Percentiles rank a stretch among this genome's conserved stretches.
These are phyloP conservation scores for Anolis sagrei DNA, from an alignment of 2,113 vertebrate genomes.

Conservation along the genomic window DNA sequence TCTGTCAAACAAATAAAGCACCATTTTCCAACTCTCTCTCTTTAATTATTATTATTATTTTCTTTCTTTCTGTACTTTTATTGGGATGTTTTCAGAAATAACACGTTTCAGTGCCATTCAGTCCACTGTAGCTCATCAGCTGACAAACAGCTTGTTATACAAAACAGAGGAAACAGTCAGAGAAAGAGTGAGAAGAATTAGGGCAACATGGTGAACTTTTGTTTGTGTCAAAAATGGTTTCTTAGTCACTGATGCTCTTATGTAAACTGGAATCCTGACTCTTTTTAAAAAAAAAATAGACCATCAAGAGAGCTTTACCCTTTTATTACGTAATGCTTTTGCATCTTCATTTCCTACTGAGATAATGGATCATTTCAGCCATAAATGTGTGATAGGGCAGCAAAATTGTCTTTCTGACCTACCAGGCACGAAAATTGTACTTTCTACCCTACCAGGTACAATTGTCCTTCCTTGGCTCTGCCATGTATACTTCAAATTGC, in stretches of 20 bases:
- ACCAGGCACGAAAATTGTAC: neutral
- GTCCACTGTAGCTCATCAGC: neutral
- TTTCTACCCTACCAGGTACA: neutral
- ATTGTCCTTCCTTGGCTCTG: neutral
- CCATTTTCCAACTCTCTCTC: neutral
- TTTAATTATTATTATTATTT: no score
- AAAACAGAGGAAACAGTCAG: neutral
- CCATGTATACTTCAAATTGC: neutral
- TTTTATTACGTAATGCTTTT: neutral
- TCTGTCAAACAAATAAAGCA: neutral
- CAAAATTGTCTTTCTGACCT: neutral
- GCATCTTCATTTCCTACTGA: neutral
- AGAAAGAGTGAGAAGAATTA: constrained; percentile 17
- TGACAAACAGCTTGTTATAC: neutral
- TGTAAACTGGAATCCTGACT: constrained; percentile 1
- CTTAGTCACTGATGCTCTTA: neutral
- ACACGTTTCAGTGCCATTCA: no score
- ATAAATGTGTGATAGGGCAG: neutral
- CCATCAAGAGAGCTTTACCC: neutral
- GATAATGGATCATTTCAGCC: neutral
- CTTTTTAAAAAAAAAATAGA: constrained; percentile 14
- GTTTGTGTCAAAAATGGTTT: neutral
- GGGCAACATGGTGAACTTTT: neutral
- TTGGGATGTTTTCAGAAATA: no score
- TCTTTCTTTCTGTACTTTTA: neutral